Evolutionary conservation across 2,888 invertebrate species (phyloP).

Genomic region (Rotaria sp.): DNA sequence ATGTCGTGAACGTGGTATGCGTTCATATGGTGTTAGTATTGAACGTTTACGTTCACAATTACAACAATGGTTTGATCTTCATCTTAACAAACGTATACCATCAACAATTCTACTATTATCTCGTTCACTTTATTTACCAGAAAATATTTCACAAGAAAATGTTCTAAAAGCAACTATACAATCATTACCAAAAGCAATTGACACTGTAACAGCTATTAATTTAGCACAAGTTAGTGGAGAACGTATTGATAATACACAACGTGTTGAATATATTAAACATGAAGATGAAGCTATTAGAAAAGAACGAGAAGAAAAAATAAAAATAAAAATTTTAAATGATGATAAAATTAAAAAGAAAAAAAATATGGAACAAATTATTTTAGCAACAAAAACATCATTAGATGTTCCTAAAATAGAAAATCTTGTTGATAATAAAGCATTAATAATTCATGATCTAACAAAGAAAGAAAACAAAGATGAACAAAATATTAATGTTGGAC

Average conservation of each 20-base stretch:
- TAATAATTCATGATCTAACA: background rate
- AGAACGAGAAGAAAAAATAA: conserved; percentile 68
- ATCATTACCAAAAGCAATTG: conserved; percentile 74
- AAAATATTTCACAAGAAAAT: conserved; percentile 77
- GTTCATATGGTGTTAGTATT: conserved; percentile 86
- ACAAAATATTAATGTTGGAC: background rate
- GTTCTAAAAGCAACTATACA: conserved; percentile 87
- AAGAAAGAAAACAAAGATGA: background rate
- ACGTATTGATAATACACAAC: conserved; percentile 80
- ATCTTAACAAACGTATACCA: conserved; percentile 85
- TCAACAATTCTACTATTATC: conserved; percentile 83
- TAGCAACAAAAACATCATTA: background rate
- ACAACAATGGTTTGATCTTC: conserved; percentile 86
- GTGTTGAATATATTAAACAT: conserved; percentile 77
- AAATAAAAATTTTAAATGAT: conserved; percentile 42
- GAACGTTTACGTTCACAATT: conserved; percentile 75
- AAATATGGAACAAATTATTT: background rate
- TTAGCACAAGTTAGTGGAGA: conserved; percentile 84
- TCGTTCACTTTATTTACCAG: conserved; percentile 78
- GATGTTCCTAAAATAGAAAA: conserved; percentile 4
- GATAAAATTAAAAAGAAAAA: background rate
- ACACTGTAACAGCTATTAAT: conserved; percentile 77
- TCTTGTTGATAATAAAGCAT: conserved; percentile 34
- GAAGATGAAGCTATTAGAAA: conserved; percentile 79
- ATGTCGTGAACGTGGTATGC: conserved; percentile 86